Conservation (phyloP, 2,113 vertebrate genomes). For the Leiothrix lutea region DNA sequence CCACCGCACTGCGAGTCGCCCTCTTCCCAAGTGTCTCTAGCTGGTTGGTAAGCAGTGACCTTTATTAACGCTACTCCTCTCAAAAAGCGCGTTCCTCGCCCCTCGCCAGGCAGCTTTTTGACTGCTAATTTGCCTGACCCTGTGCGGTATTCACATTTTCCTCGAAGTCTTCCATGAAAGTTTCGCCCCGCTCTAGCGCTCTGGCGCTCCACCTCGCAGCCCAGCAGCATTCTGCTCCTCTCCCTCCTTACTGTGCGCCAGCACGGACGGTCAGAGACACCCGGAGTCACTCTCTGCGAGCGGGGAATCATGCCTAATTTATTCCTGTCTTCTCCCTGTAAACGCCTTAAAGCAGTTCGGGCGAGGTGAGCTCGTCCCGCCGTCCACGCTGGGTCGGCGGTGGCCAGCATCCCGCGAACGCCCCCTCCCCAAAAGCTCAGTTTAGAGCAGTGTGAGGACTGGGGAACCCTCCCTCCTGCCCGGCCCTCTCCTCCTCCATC, state of each 20-base stretch:
- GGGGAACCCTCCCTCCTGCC: accelerated
- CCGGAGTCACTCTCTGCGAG: background rate
- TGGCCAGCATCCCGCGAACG: background rate
- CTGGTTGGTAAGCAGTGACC: background rate
- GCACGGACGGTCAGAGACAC: background rate
- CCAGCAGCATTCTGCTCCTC: background rate
- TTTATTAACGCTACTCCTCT: background rate
- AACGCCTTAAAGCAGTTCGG: background rate
- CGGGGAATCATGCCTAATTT: background rate
- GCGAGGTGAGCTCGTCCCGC: background rate
- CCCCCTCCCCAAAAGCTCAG: background rate
- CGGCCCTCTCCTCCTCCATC: no score
- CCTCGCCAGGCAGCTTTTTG: background rate
- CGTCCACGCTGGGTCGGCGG: background rate
- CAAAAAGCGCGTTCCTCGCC: background rate
- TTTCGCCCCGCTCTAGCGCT: background rate
- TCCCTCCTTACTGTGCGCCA: background rate
- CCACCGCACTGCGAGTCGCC: no score
- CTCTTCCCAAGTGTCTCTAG: background rate
- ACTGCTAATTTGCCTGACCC: background rate
- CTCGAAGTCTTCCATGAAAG: background rate
- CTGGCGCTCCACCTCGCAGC: background rate
- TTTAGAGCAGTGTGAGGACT: background rate
- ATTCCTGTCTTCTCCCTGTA: background rate
- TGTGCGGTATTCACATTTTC: background rate